Base-by-base conservation (phyloP, 2,113 vertebrate genomes). In the Gobiocypris rarus region DNA sequence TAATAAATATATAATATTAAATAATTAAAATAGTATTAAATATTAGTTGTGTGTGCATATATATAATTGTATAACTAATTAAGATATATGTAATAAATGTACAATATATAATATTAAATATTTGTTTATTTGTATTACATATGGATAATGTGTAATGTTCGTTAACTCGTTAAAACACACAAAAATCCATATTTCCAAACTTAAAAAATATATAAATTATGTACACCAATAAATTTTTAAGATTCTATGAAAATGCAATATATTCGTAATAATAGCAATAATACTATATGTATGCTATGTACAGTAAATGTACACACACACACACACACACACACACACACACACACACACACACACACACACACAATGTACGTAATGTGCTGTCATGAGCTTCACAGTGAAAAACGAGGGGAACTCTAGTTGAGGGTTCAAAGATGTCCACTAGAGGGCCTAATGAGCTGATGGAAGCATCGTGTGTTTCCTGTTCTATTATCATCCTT, bases 371-470 rank as follows among this genome's bases (percentile, higher is more conserved):
- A n/a, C 13, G 17, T n/a, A 58, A 41, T n/a, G 52, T 24, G 1
- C 71, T 1, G n/a, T 45, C 22, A 45, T 17, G 15, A 56, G 61
- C 31, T 43, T 69, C 65, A 15, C 9, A 22, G 17, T 34, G 50
- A n/a, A 22, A 24, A 59, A 50, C 19, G 26, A 81, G 41, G 17
- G 10, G 13, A 38, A 31, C 26, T 52, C 19, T 9, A 34, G 28
- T 26, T 63, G 61, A 65, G 15, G 71, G 70, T 56, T 69, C 10
- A 75, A 54, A 65, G 45, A 73, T 78, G 65, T 76, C 84, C 88
- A 89, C 84, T 78, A 87, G 88, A 84, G 88, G 88, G 86, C 88
- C 19, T 61, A 34, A 71, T 83, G 86, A 65, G 83, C 81, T 78
- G 54, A 73, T 61, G 69, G 75, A 81, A 83, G 15, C 9, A 22